Percentiles rank a stretch among this genome's conserved stretches.
Conservation (phyloP, 2,888 invertebrate genomes). For the Odontocolon sp. region DNA sequence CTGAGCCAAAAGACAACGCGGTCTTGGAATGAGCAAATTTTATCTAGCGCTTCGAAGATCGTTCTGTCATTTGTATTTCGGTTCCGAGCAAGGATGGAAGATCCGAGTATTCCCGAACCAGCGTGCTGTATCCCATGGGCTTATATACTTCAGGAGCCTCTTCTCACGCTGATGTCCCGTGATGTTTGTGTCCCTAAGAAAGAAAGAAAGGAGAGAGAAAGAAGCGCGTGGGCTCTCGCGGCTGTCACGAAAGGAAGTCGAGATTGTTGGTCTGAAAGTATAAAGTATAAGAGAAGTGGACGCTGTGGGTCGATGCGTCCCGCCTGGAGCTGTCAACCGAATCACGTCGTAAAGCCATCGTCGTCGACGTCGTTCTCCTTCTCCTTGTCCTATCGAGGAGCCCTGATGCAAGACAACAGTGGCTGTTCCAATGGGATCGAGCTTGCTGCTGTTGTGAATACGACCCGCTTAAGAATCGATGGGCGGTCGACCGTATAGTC, state of each 20-base stretch:
- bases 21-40: slow-evolving; percentile 57
- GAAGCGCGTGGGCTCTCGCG: slow-evolving; percentile 40
- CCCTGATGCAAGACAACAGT: slow-evolving; percentile 17
- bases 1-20: slow-evolving; percentile 55
- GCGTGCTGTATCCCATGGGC: slow-evolving; percentile 37
- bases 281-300: slow-evolving; percentile 40
- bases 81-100: slow-evolving; percentile 24
- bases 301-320: slow-evolving; percentile 21
- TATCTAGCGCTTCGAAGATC: too few species aligned
- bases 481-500: slow-evolving; percentile 26
- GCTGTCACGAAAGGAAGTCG: slow-evolving; percentile 37
- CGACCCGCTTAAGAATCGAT: slow-evolving; percentile 50
- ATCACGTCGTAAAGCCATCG: slow-evolving; percentile 58
- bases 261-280: slow-evolving; percentile 28
- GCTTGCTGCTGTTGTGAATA: slow-evolving; percentile 18
- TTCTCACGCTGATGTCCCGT: slow-evolving; percentile 51
- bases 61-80: too few species aligned
- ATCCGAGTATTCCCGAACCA: slow-evolving; percentile 32
- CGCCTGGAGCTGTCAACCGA: slow-evolving; percentile 53
- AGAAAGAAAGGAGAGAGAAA: slow-evolving; percentile 12
- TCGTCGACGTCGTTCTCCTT: slow-evolving; percentile 19
- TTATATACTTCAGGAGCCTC: slow-evolving; percentile 45
- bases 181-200: slow-evolving; percentile 3
- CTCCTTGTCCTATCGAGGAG: slow-evolving; percentile 18
- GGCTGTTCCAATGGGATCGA: background rate